Conservation (phyloP, 2,797 vertebrate species). For the Peromyscus eremicus region DNA sequence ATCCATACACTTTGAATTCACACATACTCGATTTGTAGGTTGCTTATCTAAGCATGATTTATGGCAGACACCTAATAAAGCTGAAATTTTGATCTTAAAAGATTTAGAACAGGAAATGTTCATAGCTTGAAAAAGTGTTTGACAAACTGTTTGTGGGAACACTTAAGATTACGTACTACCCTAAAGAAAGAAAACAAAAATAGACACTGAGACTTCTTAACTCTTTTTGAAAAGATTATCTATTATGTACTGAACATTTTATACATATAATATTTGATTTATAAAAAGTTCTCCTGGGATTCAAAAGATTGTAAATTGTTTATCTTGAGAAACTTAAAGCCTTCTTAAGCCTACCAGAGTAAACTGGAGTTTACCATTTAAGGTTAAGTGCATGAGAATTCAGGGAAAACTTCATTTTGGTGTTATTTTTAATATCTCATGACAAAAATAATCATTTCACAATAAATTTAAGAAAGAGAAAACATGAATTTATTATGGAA, state of each 20-base stretch:
- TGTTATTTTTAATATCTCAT: neutral
- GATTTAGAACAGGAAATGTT: neutral
- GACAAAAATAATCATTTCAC: conserved; percentile 53
- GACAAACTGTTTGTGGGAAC: neutral
- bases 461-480: conserved; percentile 78
- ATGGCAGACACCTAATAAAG: neutral
- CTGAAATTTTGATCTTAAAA: conserved; percentile 48
- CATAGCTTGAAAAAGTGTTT: conserved; percentile 15
- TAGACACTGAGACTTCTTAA: neutral
- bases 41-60: conserved; percentile 60
- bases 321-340: neutral
- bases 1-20: conserved; percentile 4
- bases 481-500: conserved; percentile 58
- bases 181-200: conserved; percentile 29
- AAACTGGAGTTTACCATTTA: neutral
- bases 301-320: conserved; percentile 18
- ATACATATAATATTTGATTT: conserved; percentile 18
- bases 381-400: neutral
- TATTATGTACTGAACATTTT: conserved; percentile 52
- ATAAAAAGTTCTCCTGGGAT: neutral
- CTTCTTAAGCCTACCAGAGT: neutral
- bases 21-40: neutral
- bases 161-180: neutral
- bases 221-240: neutral
- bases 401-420: neutral